Evolutionary conservation across 2,888 invertebrate species (phyloP), one percentile per base, ranked within the genome.

Genomic region (Lypha dubia): DNA sequence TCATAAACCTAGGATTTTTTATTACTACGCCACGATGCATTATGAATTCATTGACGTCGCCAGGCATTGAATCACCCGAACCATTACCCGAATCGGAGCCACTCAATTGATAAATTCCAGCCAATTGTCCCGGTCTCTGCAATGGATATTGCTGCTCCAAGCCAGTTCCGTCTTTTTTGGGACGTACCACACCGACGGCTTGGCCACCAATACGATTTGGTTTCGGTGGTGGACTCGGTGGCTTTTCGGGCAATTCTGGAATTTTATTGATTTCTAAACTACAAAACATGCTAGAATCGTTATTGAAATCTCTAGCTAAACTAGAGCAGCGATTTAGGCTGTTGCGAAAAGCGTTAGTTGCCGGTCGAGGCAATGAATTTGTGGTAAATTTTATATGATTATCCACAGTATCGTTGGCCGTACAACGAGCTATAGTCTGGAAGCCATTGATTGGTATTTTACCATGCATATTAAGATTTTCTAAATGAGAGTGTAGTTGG

Each of bases 21-120:
- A 95, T 95, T 24, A 95, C 93, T 17, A 95, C 95, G 0, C 95
- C 95, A 20, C 93, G 93, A 76, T 88, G 92, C n/a, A 88, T 86
- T 9, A 87, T 88, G 28, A 89, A 77, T 3, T 91, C 91, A 32
- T 79, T 87, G 20, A 80, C 84, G 15, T 94, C 93, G 11, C 95
- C 94, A 2, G 94, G 93, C 1, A 95, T 95, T 0, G 96, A 96
- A 91, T 97, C 97, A 0, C 97, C 97, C 0, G 97, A 97, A 0
- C 97, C 97, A 89, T 97, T 97, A 0, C 97, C 97, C 0, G 97
- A 97, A 92, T 97, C 97, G 0, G 97, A 97, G 0, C 97, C 97
- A 35, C 96, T 97, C 0, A 96, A 95, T 86, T 96, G 96, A 87
- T 96, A 96, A 1, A 95, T 93, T 0, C 93, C 93, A 8, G 93